phyloP scores from a whole-genome alignment of 2,797 vertebrate genomes.

The Enteromius argenteus region DNA sequence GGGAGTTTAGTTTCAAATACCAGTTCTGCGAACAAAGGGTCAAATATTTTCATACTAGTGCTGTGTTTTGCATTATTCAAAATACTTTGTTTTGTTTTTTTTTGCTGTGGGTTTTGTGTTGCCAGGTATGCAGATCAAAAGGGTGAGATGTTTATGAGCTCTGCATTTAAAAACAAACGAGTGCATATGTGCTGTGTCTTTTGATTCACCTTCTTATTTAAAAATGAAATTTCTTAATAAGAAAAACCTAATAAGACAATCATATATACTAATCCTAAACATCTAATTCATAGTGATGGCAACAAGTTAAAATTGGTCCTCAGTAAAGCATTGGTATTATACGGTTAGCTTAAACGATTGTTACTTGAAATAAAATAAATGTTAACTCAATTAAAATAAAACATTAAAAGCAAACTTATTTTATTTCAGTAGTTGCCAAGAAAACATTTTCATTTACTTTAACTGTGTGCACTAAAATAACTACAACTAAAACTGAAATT shows the following conservation, averaged over 20 bases:
- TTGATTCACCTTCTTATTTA: not conserved
- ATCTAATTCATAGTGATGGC: not conserved
- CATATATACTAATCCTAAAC: not conserved
- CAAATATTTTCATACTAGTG: slow-evolving; percentile 49
- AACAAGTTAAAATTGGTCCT: slow-evolving; percentile 17
- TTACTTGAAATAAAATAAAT: not conserved
- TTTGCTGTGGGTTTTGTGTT: slow-evolving; percentile 33
- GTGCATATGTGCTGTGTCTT: not conserved
- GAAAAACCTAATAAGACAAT: not conserved
- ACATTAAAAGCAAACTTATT: not conserved
- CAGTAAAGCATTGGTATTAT: not conserved
- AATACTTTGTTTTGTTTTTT: slow-evolving; percentile 32
- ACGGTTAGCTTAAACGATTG: not conserved
- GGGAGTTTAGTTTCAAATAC: slow-evolving; percentile 52
- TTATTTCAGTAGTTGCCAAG: too few relatives aligned
- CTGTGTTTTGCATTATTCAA: slow-evolving; percentile 54
- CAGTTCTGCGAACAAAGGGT: slow-evolving; percentile 50
- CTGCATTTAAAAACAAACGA: slow-evolving; percentile 37
- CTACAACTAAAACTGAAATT: not conserved
- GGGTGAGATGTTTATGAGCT: slow-evolving; percentile 39
- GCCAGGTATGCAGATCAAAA: slow-evolving; percentile 34
- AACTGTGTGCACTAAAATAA: not conserved
- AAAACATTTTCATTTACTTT: not conserved
- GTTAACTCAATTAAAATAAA: not conserved
- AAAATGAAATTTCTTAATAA: not conserved